phyloP scores from a whole-genome alignment of 2,888 invertebrate genomes.

The Omphaloscelis lunosa region DNA sequence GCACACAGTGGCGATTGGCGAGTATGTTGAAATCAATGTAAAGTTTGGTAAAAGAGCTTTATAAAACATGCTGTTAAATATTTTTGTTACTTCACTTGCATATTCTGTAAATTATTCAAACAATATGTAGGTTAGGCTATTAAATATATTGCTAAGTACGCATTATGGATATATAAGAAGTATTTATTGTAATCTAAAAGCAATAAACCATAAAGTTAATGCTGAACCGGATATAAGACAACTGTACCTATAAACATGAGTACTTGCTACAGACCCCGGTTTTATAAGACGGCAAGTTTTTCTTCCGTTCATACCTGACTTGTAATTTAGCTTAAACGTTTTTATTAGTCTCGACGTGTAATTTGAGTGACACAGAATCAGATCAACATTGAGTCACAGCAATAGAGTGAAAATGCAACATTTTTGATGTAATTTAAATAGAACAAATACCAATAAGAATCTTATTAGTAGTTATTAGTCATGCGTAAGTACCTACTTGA shows the following conservation, averaged over 20 bases:
- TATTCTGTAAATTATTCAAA: slow-evolving; percentile 17
- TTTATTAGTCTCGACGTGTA: slow-evolving; percentile 52
- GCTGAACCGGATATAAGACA: slow-evolving; percentile 62
- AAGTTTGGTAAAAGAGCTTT: background rate
- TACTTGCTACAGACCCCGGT: slow-evolving; percentile 51
- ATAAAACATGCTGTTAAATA: background rate
- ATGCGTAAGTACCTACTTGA: background rate
- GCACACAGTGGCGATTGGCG: background rate
- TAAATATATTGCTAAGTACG: slow-evolving; percentile 1
- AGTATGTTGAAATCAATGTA: slow-evolving; percentile 6
- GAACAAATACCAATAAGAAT: slow-evolving; percentile 14
- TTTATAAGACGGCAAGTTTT: slow-evolving; percentile 64
- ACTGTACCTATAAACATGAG: slow-evolving; percentile 50
- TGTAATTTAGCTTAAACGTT: slow-evolving; percentile 62
- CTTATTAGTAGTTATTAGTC: background rate
- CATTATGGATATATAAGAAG: slow-evolving; percentile 17
- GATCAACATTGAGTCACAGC: slow-evolving; percentile 40
- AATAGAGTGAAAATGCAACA: slow-evolving; percentile 26
- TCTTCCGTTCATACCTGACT: slow-evolving; percentile 68
- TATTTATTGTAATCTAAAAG: slow-evolving; percentile 44
- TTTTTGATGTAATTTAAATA: background rate
- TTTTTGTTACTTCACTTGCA: background rate
- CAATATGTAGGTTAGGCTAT: background rate
- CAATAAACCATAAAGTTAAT: slow-evolving; percentile 59
- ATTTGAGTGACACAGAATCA: slow-evolving; percentile 64